These are phyloP conservation scores for Oscheius sp. DNA, from an alignment of 1,140 invertebrate species.

Conservation along the genomic window DNA sequence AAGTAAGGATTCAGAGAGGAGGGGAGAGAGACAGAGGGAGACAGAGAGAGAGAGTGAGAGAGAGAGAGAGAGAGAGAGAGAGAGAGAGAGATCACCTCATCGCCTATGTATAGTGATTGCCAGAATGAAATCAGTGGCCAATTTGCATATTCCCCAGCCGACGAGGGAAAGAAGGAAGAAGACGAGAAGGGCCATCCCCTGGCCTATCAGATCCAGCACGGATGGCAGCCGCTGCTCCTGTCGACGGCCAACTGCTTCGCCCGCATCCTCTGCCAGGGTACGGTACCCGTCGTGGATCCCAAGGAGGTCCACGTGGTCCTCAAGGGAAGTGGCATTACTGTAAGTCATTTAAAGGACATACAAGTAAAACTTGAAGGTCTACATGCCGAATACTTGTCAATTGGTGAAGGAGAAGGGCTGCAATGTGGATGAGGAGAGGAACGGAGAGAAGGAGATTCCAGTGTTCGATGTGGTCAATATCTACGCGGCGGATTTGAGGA, in stretches of 20 bases:
- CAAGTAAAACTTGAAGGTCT: not conserved
- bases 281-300: not conserved
- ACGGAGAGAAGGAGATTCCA: too few relatives aligned
- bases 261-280: not conserved
- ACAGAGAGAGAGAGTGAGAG: too few relatives aligned
- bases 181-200: not conserved
- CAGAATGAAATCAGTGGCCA: too few relatives aligned
- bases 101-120: too few relatives aligned
- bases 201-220: not conserved
- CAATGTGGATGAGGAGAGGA: not conserved
- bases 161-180: too few relatives aligned
- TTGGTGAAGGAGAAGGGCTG: not conserved
- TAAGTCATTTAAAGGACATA: too few relatives aligned
- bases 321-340: not conserved
- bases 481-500: not conserved
- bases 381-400: not conserved
- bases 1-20: too few relatives aligned
- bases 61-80: too few relatives aligned
- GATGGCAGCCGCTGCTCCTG: not conserved
- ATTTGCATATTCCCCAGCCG: too few relatives aligned
- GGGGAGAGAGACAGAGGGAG: too few relatives aligned
- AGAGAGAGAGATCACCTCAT: too few relatives aligned
- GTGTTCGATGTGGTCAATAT: not conserved
- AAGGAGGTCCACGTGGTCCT: not conserved
- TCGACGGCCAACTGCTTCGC: slow-evolving; percentile 7